Evolutionary conservation across 2,113 vertebrate species (phyloP).

Genomic region (Spheniscus mendiculus): DNA sequence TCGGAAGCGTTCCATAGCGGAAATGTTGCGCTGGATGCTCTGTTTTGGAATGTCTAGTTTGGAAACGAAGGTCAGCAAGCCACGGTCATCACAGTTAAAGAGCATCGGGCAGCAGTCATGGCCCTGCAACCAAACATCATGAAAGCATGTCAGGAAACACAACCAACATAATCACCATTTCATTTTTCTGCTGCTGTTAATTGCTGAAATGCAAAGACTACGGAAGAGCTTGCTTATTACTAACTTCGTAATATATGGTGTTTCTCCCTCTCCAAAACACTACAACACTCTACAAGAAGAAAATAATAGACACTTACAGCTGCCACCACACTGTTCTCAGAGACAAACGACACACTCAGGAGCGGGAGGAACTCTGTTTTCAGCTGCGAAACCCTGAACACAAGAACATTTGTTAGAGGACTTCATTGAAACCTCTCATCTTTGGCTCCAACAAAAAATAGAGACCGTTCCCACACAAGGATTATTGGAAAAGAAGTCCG

Average conservation of each 20-base stretch:
- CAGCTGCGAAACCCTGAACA: slow-evolving; percentile 90
- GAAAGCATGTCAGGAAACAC: neutral
- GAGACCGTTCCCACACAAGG: neutral
- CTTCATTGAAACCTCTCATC: neutral
- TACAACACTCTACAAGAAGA: neutral
- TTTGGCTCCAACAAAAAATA: neutral
- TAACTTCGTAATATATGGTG: neutral
- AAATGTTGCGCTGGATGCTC: slow-evolving; percentile 97
- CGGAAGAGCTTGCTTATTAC: neutral
- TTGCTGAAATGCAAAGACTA: neutral
- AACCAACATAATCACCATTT: neutral
- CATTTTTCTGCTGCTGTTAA: neutral
- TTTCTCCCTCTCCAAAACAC: neutral
- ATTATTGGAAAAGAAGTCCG: neutral
- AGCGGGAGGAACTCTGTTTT: slow-evolving; percentile 98
- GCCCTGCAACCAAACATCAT: slow-evolving; percentile 75
- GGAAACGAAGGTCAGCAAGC: slow-evolving; percentile 89
- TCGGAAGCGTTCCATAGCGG: slow-evolving; percentile 98
- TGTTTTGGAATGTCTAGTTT: slow-evolving; percentile 98
- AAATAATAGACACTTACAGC: slow-evolving; percentile 83
- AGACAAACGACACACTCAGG: slow-evolving; percentile 94
- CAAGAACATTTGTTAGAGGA: slow-evolving; percentile 60
- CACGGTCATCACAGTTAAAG: slow-evolving; percentile 92
- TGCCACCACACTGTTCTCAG: slow-evolving; percentile 95
- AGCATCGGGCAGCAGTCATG: slow-evolving; percentile 99